Base-by-base conservation (phyloP, 2,113 vertebrate species). In the Casuarius casuarius region DNA sequence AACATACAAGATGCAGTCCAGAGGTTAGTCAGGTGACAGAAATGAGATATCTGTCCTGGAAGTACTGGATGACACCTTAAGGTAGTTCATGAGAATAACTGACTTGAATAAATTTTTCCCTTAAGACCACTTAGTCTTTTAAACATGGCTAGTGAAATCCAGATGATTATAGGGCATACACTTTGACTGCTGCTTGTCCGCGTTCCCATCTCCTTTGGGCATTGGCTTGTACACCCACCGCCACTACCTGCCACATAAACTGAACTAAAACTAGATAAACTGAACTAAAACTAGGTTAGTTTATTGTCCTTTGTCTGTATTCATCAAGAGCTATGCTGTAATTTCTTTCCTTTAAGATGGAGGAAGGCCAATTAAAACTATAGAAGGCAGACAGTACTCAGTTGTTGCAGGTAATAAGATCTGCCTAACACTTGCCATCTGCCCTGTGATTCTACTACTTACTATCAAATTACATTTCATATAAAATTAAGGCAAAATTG, bases 401-500 rank as follows among this genome's bases (percentile, higher is more conserved):
- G 18, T 67, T 90, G 84, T 75, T 94, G 22, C 89, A 87, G 56
- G 91, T 95, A 95, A 94, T 95, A 93, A 96, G 74, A 96, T 87
- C 80, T 90, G 73, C 51, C 66, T 77, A 90, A 83, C 71, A 35
- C 85, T 91, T 93, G 40, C 87, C 85, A 84, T 93, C 92, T 94
- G 67, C 91, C 80, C 0, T 0, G 25, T 72, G 87, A 86, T 94
- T 87, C 87, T 75, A 95, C 74, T 88, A 72, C 9, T 92, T 51
- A 21, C 48, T 81, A 90, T 92, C 77, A 93, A 87, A 97, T 96
- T 92, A 87, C 46, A 71, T 94, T 85, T 89, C 20, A 44, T 84
- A 49, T 80, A 89, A 85, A 88, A 95, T 96, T 91, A 91, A 95
- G 94, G 51, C 35, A 84, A 96, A 94, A 96, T 94, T 89, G 72